Evolutionary conservation across 2,797 vertebrate genomes (phyloP), one percentile per base, ranked within the genome.

Genomic region (Tokudaia muenninki): DNA sequence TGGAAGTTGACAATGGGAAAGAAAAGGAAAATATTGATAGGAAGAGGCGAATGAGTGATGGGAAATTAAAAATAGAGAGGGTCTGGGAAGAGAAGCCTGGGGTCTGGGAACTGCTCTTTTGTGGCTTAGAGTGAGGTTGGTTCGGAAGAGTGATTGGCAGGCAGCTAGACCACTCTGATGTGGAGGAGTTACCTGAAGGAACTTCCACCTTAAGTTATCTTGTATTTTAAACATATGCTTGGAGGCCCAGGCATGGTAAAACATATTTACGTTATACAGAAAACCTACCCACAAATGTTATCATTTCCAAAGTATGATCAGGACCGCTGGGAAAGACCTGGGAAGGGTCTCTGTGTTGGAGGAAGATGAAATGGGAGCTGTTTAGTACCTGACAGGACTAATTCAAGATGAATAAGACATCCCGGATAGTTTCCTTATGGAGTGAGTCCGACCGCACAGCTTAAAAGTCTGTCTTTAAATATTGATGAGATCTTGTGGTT

Each of bases 221-320:
- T 90, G 1, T 65, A 26, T 90, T 81, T 95, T 75, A 81, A 94
- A 88, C 52, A 52, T 89, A 77, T 50, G 63, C n/a, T 70, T 90
- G 67, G 80, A 87, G 57, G 87, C 31, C 1, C n/a, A 77, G 86
- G 34, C 72, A 4, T 22, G 22, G 52, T 61, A 74, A 44, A 74
- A 67, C 24, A 16, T 81, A 17, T 90, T 26, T 79, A 31, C 67
- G 34, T 79, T 75, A 81, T 37, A 65, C n/a, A 26, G 61, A 78
- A 79, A 79, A n/a, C 79, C 91, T 80, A 1, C 10, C 16, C 74
- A 22, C 5, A 61, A 65, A 67, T 67, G 44, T 22, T 61, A 16
- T 22, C 67, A 13, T 95, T 95, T 84, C 77, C 44, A 41, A 67
- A 34, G 19, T 26, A 31, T 65, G 63, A 31, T 37, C 29, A 37